Conservation (phyloP, 2,888 invertebrate species). For the Allacma fusca region DNA sequence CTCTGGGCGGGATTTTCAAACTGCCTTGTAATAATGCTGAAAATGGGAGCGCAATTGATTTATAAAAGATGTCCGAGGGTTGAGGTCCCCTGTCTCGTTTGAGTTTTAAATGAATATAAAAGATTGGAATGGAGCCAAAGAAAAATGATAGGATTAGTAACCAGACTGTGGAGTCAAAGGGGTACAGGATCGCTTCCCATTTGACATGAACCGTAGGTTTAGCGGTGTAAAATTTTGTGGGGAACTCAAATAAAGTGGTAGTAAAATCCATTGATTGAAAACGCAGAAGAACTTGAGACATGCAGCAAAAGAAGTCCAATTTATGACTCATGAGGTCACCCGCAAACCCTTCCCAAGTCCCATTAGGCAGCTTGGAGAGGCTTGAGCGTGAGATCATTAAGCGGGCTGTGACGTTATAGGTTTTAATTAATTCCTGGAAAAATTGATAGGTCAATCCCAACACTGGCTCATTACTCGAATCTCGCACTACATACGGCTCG, state of each 20-base stretch:
- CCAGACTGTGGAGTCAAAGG: conserved; percentile 13
- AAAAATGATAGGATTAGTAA: background rate
- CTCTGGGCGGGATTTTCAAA: background rate
- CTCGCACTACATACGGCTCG: background rate
- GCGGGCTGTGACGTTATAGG: background rate
- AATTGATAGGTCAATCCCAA: background rate
- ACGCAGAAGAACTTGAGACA: background rate
- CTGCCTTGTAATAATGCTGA: background rate
- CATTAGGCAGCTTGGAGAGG: background rate
- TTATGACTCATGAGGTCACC: background rate
- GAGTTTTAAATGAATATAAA: conserved; percentile 3
- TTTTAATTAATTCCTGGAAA: background rate
- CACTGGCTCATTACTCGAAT: background rate
- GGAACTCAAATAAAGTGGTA: background rate
- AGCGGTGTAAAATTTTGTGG: background rate
- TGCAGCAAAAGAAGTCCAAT: background rate
- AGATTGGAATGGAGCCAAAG: conserved; percentile 17
- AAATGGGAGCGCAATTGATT: background rate
- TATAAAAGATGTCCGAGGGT: background rate
- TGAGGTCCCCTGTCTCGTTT: background rate
- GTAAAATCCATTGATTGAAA: background rate
- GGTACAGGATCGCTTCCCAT: conserved; percentile 24
- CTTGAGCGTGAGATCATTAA: background rate
- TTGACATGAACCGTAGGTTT: background rate
- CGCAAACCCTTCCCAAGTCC: conserved; percentile 21